Base-by-base conservation (phyloP, 2,888 invertebrate genomes). In the Drosophila ustulata region DNA sequence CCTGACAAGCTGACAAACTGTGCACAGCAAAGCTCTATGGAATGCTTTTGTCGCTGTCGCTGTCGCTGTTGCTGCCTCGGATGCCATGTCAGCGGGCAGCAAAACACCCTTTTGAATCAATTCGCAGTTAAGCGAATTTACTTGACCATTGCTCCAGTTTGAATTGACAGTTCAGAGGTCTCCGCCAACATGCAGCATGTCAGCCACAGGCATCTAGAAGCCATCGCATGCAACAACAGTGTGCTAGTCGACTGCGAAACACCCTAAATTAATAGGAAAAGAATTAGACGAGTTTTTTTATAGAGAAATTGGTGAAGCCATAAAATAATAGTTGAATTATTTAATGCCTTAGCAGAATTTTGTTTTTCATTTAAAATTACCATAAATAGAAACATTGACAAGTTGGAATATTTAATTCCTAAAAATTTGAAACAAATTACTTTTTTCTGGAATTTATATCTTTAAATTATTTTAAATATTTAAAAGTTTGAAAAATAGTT, bases 111-210 rank as follows among this genome's bases (percentile, higher is more conserved):
- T 45, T 49, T 43, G 63, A 37, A 39, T 57, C 57, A 49, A 23
- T 32, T 25, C n/a, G n/a, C n/a, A 45, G 56, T 47, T 58, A 28
- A 23, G 9, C 39, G 26, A 18, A 52, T 39, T 34, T 11, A n/a
- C 34, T 26, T 45, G 78, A 56, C 67, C 62, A 13, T 34, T 61
- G 66, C 49, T 8, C 34, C 45, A 73, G 62, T 45, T 51, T 45
- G 50, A 37, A 6, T 32, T 32, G 62, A 28, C 43, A 45, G 50
- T 32, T 9, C 6, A 73, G 9, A 25, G 37, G 26, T n/a, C 11
- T 37, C 34, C 53, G 47, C 8, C 25, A 25, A 32, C 3, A 1
- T 28, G 47, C 51, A 25, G 47, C 25, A 34, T 45, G 62, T 49
- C 25, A 28, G 52, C 43, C 26, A 23, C 53, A 46, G 43, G n/a